Conservation (phyloP, 2,888 invertebrate species). For the Dendrolimus houi region DNA sequence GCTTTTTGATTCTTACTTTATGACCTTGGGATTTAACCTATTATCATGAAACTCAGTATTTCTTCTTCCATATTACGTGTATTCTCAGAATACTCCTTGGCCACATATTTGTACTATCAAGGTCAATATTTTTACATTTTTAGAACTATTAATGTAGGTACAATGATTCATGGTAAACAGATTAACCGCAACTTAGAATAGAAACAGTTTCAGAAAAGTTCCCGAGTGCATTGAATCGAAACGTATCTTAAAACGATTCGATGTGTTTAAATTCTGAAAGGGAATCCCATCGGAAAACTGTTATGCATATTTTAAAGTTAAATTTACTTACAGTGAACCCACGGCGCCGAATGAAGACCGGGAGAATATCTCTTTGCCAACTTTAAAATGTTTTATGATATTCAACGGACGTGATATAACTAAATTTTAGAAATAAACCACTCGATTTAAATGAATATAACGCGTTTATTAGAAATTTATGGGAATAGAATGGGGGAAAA, state of each 20-base stretch:
- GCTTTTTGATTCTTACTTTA: no score
- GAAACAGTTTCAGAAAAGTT: constrained; percentile 46
- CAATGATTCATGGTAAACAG: background rate
- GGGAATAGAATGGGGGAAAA: constrained; percentile 3
- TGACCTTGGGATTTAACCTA: no score
- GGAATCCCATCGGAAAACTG: constrained; percentile 73
- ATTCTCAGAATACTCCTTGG: no score
- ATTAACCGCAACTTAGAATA: constrained; percentile 16
- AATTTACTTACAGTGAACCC: constrained; percentile 63
- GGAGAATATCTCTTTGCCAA: constrained; percentile 53
- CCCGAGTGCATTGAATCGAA: constrained; percentile 61
- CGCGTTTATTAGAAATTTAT: constrained; percentile 23
- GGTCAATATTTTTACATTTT: no score
- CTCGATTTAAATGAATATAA: constrained; percentile 33
- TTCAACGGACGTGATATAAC: constrained; percentile 51
- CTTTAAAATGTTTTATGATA: constrained; percentile 66
- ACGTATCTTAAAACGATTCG: constrained; percentile 71
- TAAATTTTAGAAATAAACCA: constrained; percentile 37
- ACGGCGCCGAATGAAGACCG: constrained; percentile 49
- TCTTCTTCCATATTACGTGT: no score
- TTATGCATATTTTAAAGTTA: constrained; percentile 76
- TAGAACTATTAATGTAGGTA: no score
- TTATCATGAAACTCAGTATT: no score
- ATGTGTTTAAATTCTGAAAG: constrained; percentile 70
- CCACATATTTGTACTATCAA: no score